Conservation (phyloP, 1,140 invertebrate genomes). For the Eriocheir sinensis region DNA sequence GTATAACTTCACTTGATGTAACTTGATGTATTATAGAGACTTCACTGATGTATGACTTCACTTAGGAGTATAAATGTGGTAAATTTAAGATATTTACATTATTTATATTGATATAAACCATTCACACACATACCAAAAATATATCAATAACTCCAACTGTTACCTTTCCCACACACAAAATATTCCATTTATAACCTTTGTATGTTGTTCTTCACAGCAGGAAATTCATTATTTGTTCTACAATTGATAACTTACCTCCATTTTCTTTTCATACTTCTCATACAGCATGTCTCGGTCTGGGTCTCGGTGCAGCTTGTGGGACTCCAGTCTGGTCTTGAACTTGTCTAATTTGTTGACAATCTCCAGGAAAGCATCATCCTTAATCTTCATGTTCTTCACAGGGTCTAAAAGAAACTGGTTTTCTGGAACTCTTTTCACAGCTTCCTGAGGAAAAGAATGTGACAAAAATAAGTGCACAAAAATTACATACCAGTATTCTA, state of each 20-base stretch:
- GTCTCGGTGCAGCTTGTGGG: conserved; percentile 92
- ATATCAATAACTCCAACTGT: no score
- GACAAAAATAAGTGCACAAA: conserved; percentile 3
- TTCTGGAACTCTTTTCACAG: conserved; percentile 93
- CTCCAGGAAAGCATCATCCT: conserved; percentile 90
- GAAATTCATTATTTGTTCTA: no score
- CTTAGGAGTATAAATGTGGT: no score
- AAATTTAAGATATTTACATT: no score
- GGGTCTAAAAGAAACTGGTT: conserved; percentile 95
- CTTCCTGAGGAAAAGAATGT: conserved; percentile 85
- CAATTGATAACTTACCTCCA: conserved; percentile 82
- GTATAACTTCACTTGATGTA: no score
- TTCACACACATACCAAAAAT: no score
- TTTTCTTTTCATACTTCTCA: conserved; percentile 89
- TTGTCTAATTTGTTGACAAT: conserved; percentile 91
- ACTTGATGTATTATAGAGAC: no score
- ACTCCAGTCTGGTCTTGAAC: conserved; percentile 90
- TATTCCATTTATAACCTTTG: neutral
- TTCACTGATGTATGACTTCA: no score
- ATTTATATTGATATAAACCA: no score
- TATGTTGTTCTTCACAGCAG: neutral
- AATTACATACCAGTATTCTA: no score
- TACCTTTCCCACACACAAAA: neutral
- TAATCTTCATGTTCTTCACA: conserved; percentile 97
- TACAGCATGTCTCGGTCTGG: conserved; percentile 88